Base-by-base conservation (phyloP, 2,888 invertebrate species). In the Tachystola acroxantha region DNA sequence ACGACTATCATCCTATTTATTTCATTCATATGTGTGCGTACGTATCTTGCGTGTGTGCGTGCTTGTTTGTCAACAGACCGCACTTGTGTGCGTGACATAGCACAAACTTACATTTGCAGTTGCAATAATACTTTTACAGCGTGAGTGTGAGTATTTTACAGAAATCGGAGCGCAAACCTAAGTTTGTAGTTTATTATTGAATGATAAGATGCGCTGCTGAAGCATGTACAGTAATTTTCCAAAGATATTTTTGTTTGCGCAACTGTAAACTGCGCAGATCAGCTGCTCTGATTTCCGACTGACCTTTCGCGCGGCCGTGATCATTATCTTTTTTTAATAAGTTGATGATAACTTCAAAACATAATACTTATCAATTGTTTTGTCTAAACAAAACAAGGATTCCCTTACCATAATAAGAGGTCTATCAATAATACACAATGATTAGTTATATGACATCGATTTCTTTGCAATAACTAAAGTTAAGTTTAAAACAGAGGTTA, bases 191-290 rank as follows among this genome's bases (percentile, higher is more conserved):
- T 6, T 24, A n/a, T 24, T n/a, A n/a, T 24, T 24, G 24, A n/a
- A n/a, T n/a, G 24, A 24, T 24, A 24, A 24, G 22, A 22, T 22
- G 22, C 22, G 22, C 22, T 22, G 6, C 22, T 3, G 7, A 10
- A 4, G 3, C 10, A 1, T 27, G 11, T 27, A 6, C 11, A 27
- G 46, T 40, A 41, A 11, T 42, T 43, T 46, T 46, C 46, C 46
- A 16, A 39, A 26, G 12, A 19, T 31, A 30, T 25, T 28, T 28
- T 22, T 40, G 27, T 41, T 33, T 43, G 27, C 29, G 28, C 36
- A 25, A 36, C 25, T 25, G 32, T 25, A 32, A 37, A 41, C 30
- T 41, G 43, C 42, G 37, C 43, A 43, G 41, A 40, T 40, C 14
- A 28, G 10, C n/a, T 32, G 3, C 1, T 10, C 31, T 10, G 28